Base-by-base conservation (phyloP, 2,113 vertebrate species). In the Empidonax traillii region DNA sequence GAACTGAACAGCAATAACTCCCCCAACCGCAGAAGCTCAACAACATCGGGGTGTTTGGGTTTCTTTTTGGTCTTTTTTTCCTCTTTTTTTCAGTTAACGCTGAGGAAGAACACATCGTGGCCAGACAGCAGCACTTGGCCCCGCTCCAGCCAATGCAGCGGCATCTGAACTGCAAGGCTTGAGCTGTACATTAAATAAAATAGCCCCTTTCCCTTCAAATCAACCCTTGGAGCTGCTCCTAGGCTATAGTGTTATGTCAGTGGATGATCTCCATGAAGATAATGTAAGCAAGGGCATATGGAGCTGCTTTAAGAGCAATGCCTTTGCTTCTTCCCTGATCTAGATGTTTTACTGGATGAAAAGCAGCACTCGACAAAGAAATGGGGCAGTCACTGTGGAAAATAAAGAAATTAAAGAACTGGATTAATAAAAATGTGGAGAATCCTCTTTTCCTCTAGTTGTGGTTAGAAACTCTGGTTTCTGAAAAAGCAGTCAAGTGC, bases 11-110 rank as follows among this genome's bases (percentile, higher is more conserved):
- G 97, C 72, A 85, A 46, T 76, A 90, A 96, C 84, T 94, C 95
- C 91, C 49, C 91, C 51, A 94, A 94, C 93, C 90, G 19, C 93
- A 92, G 30, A 91, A 89, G 92, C 83, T 97, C 95, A 95, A 94
- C 72, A 80, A 93, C 81, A 94, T 3, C 2, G 0, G 55, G 65
- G 44, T 46, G 28, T 18, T 65, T 37, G 17, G 11, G 28, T 17
- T 16, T 39, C 21, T 20, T 27, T 69, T 69, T 33, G 12, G 4
- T 14, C 56, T 59, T 25, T 4, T 43, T 46, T 41, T n/a, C 14
- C 12, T 49, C 41, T 62, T 68, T 24, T 82, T 82, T 88, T 35
- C 85, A 95, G 78, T 97, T 96, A 90, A 92, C 16, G 39, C 53
- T 90, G 53, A 79, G 46, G 75, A 18, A 94, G 97, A 95, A 58